Evolutionary conservation across 1,140 invertebrate species (phyloP).

Genomic region (Ceratina japonica): DNA sequence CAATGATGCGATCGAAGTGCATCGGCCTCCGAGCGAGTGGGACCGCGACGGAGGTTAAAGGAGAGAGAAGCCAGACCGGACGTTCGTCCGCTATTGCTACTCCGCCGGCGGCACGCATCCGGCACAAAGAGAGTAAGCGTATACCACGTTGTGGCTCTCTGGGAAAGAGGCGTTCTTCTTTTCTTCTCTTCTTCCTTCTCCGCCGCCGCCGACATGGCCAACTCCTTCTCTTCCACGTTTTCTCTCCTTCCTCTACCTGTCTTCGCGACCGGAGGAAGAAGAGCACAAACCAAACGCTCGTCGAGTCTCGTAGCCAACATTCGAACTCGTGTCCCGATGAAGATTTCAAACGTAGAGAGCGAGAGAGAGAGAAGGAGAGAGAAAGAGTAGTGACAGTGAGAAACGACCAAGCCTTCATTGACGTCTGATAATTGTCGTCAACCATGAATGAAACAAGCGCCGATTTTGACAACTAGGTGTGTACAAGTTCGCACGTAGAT

Average conservation of each 20-base stretch:
- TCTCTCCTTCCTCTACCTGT: slow-evolving; percentile 28
- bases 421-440: too few relatives aligned
- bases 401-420: too few relatives aligned
- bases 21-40: slow-evolving; percentile 59
- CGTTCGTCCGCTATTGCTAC: slow-evolving; percentile 75
- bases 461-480: too few relatives aligned
- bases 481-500: not conserved
- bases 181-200: slow-evolving; percentile 39
- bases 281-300: not conserved
- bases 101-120: slow-evolving; percentile 71
- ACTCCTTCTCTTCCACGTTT: not conserved
- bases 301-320: too few relatives aligned
- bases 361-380: too few relatives aligned
- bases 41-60: slow-evolving; percentile 25
- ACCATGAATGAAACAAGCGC: too few relatives aligned
- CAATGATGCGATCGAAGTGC: slow-evolving; percentile 68
- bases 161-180: slow-evolving; percentile 70
- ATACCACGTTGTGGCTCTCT: slow-evolving; percentile 60
- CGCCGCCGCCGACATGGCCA: not conserved
- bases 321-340: too few relatives aligned
- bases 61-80: slow-evolving; percentile 68
- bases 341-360: too few relatives aligned
- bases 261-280: slow-evolving; percentile 30
- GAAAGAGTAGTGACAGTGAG: not conserved
- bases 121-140: slow-evolving; percentile 70